Base-by-base conservation (phyloP, 1,140 invertebrate genomes). In the Goniozus legneri region DNA sequence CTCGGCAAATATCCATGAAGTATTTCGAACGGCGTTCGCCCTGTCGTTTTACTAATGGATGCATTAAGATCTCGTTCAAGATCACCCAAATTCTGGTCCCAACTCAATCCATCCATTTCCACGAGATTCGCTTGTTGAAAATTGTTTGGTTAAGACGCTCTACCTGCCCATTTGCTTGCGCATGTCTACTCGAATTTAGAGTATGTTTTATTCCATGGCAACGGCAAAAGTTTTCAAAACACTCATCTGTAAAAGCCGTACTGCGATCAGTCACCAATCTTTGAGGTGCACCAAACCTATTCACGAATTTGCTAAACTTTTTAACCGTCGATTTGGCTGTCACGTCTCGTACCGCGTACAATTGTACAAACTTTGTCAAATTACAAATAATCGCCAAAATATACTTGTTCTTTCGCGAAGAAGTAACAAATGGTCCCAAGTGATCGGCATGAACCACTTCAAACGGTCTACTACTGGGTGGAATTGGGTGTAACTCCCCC, bases 121-220 rank as follows among this genome's bases (percentile, higher is more conserved):
- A 1, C 12, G 15, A 14, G 19, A n/a, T 20, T 33, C 19, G 13
- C 47, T 13, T 15, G 41, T 42, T 10, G 47, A 44, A 31, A 52
- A 47, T 44, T 1, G 53, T 51, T 8, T 38, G 30, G 22, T 55
- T 55, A 2, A 37, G 18, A 15, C 48, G 37, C 31, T 61, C 53
- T 2, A 61, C 51, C 34, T 56, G 39, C 0, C 50, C 49, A 39
- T 69, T 67, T 8, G 57, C 56, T 20, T 61, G 44, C 0, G 65
- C 58, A 18, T 47, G 54, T 13, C 38, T 39, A 13, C 62, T 51
- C 6, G 59, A 64, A 38, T 58, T 66, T 19, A 52, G 14, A 0
- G 52, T 44, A 21, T 61, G 58, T 31, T 49, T 53, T 3, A 71
- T 66, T 2, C 42, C 30, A 10, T 51, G 33, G 27, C 56, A 19